Evolutionary conservation across 2,888 invertebrate genomes (phyloP), one percentile per base, ranked within the genome.

Genomic region (Meiosimyza platycephala): DNA sequence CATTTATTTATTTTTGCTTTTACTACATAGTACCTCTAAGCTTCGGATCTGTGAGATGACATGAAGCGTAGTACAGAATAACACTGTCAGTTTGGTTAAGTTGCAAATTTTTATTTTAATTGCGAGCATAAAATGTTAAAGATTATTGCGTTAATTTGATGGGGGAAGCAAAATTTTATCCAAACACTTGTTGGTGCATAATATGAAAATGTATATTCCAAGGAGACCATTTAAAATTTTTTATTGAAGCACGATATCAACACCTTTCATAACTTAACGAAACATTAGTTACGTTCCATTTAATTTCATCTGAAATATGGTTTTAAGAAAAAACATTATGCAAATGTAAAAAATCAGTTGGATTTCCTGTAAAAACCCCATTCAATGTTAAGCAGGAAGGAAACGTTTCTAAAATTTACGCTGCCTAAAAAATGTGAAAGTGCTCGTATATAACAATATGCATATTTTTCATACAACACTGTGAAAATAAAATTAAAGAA

Each of bases 321-420:
- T 52, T n/a, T 65, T 65, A 65, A 22, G 33, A 28, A 22, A 11
- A 33, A 33, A 28, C 22, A 12, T 48, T 47, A 63, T 63, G 47
- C 50, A 63, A 63, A 63, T 28, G 28, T 16, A 18, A 13, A n/a
- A 48, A 51, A 65, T 22, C 65, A 50, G 22, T n/a, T 65, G 65
- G 65, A 65, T 51, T 65, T 51, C 51, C 65, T 16, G 65, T 3
- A 22, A 65, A n/a, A 13, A 18, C 28, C 12, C 65, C 65, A 65
- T 65, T 28, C 3, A 62, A 33, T 40, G 12, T 33, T 33, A 48
- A 63, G 15, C 62, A 48, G 33, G 33, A 63, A n/a, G 48, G n/a
- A 18, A 63, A 63, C 47, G 7, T 9, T 47, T 63, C 15, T 18
- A 47, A 40, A 33, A 63, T 50, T 16, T 63, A 40, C 63, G 22